A percentile compares a stretch with the other conserved stretches of the same genome.
Conservation (phyloP, 2,113 vertebrate genomes). For the Uria aalge region DNA sequence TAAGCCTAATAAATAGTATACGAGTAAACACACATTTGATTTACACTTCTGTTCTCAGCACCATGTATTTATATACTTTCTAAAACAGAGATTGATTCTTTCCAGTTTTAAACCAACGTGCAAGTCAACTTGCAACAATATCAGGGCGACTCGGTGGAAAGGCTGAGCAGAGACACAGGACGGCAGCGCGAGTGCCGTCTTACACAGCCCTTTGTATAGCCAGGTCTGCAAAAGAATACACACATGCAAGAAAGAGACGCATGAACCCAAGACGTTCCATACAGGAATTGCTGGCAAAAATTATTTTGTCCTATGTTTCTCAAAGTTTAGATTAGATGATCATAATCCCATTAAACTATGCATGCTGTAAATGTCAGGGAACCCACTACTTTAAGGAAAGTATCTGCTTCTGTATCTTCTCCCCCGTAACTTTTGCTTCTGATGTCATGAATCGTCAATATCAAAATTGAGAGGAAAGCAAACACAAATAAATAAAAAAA, state of each 20-base stretch:
- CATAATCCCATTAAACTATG: background rate
- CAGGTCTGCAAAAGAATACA: background rate
- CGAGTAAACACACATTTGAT: background rate
- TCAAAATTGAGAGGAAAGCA: background rate
- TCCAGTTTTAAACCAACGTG: background rate
- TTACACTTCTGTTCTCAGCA: background rate
- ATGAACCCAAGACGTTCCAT: background rate
- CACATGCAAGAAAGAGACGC: background rate
- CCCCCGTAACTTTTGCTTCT: background rate
- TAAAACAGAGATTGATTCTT: background rate
- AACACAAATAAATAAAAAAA: background rate
- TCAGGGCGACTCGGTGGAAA: background rate
- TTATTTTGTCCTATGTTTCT: background rate
- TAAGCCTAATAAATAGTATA: background rate
- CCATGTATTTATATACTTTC: background rate
- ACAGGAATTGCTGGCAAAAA: background rate
- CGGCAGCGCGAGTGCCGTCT: too few relatives aligned
- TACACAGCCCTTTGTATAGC: background rate
- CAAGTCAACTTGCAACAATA: background rate
- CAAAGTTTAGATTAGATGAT: background rate
- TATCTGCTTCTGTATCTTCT: background rate
- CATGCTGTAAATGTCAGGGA: background rate
- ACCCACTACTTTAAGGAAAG: background rate
- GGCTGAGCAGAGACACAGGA: background rate
- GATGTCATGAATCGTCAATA: background rate